Evolutionary conservation across 2,888 invertebrate genomes (phyloP).

Genomic region (Andrena haemorrhoa): DNA sequence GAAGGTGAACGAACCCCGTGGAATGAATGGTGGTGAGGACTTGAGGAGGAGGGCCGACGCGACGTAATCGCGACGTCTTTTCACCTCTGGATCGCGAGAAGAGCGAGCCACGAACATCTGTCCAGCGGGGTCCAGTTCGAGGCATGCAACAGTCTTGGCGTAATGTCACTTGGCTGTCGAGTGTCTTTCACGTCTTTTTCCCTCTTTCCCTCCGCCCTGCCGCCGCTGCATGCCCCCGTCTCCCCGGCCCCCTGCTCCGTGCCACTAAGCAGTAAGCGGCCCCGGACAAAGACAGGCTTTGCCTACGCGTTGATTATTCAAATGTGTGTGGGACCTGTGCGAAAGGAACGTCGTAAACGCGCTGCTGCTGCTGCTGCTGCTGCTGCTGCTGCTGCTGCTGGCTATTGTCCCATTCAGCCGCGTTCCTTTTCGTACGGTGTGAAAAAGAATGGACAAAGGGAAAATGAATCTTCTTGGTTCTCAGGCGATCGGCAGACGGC

Average conservation of each 20-base stretch:
- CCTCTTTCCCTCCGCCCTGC: background rate
- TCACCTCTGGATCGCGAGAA: conserved; percentile 30
- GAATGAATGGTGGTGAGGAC: conserved; percentile 38
- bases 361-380: conserved; percentile 47
- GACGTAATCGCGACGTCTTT: conserved; percentile 43
- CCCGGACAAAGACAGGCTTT: conserved; percentile 15
- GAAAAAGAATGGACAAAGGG: conserved; percentile 81
- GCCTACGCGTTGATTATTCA: conserved; percentile 59
- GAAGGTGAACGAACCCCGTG: conserved; percentile 58
- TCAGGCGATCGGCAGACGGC: conserved; percentile 78
- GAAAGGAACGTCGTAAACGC: conserved; percentile 66
- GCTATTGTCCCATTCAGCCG: conserved; percentile 73
- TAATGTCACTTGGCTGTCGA: conserved; percentile 48
- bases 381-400: conserved; percentile 47
- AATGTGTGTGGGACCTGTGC: conserved; percentile 61
- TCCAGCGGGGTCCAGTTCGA: conserved; percentile 33
- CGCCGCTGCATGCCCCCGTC: background rate
- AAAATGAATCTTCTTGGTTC: conserved; percentile 81
- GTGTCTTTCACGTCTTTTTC: conserved; percentile 38
- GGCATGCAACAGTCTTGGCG: conserved; percentile 52
- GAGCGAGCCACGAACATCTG: conserved; percentile 59
- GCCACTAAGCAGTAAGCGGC: background rate
- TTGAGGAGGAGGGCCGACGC: conserved; percentile 3
- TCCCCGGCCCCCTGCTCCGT: background rate
- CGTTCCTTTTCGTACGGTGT: conserved; percentile 76